A percentile compares a stretch with the other conserved stretches of the same genome.
These are phyloP conservation scores for Pseudolaguvia tuberculata DNA, from an alignment of 2,113 vertebrate genomes.

Conservation along the genomic window DNA sequence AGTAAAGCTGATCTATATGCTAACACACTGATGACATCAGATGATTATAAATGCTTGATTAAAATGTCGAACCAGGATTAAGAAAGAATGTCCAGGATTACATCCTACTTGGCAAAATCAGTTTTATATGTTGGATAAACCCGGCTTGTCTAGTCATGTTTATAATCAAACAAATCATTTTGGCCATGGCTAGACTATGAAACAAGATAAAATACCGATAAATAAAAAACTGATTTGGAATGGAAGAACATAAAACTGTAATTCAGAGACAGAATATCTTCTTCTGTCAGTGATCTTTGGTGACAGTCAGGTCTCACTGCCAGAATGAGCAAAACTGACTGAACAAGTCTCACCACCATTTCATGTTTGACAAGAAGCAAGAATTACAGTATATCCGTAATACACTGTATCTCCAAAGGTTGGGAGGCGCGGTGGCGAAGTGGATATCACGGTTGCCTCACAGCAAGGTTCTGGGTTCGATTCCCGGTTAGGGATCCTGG, in stretches of 20 bases:
- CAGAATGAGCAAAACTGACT: not conserved
- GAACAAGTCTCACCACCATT: not conserved
- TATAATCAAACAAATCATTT: not conserved
- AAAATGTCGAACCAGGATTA: too few species aligned
- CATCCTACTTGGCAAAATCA: too few species aligned
- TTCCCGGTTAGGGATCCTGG: too few species aligned
- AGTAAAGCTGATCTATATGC: too few species aligned
- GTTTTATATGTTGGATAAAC: not conserved
- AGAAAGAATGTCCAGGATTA: too few species aligned
- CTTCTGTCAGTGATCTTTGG: not conserved
- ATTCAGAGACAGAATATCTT: not conserved
- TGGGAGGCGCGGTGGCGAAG: too few species aligned
- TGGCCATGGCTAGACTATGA: not conserved
- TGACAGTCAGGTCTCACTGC: too few species aligned
- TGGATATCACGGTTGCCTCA: too few species aligned
- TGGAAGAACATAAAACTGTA: not conserved
- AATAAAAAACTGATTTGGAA: not conserved
- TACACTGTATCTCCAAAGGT: not conserved
- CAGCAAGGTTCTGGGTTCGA: too few species aligned
- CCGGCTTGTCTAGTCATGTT: not conserved
- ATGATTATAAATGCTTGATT: too few species aligned
- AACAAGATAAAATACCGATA: not conserved
- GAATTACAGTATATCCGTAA: not conserved
- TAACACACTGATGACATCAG: too few species aligned
- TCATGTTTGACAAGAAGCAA: not conserved